These are phyloP conservation scores for Peromyscus eremicus DNA, from an alignment of 2,797 vertebrate species.

Conservation along the genomic window DNA sequence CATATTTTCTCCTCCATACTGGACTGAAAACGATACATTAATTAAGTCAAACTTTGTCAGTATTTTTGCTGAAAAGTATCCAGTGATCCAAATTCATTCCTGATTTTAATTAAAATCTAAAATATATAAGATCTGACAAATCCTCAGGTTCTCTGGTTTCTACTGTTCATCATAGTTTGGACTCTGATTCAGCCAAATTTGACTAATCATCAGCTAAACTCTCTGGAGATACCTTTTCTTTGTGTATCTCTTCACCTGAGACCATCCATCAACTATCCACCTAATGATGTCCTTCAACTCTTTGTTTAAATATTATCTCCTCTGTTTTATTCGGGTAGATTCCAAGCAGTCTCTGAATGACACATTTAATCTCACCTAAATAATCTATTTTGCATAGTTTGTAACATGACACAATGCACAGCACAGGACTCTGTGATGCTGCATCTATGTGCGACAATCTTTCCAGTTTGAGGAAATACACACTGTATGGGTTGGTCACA, in stretches of 20 bases:
- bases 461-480: neutral
- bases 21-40: neutral
- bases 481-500: neutral
- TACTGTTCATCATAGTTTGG: neutral
- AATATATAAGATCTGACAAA: neutral
- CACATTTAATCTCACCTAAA: neutral
- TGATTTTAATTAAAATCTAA: neutral
- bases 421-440: accelerated
- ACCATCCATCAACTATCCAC: neutral
- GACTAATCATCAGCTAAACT: neutral
- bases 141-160: neutral
- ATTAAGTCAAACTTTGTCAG: neutral
- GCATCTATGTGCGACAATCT: too few species aligned
- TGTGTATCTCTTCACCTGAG: neutral
- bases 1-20: neutral
- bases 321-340: neutral
- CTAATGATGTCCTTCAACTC: neutral
- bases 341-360: neutral
- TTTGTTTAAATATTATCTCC: neutral
- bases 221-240: neutral
- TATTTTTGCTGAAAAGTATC: neutral
- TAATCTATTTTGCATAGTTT: neutral
- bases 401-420: too few species aligned
- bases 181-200: neutral
- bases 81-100: neutral